Conservation (phyloP, 2,797 vertebrate genomes). For the Nothura maculosa region DNA sequence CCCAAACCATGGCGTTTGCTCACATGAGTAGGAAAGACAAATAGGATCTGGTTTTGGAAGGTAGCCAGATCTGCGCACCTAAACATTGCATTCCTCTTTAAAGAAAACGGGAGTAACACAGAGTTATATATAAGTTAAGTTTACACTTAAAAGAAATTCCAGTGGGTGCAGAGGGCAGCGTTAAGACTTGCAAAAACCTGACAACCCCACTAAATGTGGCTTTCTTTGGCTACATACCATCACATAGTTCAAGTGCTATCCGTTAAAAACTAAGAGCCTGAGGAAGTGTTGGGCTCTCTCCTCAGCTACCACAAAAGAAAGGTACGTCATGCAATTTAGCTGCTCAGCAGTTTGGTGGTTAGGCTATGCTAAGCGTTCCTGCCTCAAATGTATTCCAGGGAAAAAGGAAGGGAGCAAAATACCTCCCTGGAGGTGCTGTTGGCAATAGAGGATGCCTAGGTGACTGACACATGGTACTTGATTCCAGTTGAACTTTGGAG, state of each 20-base stretch:
- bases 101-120: neutral
- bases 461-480: neutral
- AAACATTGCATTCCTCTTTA: neutral
- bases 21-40: neutral
- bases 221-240: neutral
- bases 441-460: neutral
- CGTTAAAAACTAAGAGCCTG: neutral
- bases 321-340: neutral
- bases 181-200: neutral
- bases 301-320: neutral
- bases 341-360: fast-evolving
- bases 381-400: neutral
- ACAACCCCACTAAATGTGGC: fast-evolving
- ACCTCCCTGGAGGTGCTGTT: neutral
- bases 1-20: neutral
- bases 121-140: neutral
- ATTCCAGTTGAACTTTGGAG: neutral
- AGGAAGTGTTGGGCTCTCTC: fast-evolving
- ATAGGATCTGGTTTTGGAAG: neutral
- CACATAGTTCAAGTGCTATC: neutral
- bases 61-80: neutral
- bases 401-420: neutral
- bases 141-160: neutral
- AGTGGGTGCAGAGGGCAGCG: neutral
- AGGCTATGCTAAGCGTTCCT: fast-evolving